Evolutionary conservation across 2,888 invertebrate genomes (phyloP).

Genomic region (Sabellastarte sp.): DNA sequence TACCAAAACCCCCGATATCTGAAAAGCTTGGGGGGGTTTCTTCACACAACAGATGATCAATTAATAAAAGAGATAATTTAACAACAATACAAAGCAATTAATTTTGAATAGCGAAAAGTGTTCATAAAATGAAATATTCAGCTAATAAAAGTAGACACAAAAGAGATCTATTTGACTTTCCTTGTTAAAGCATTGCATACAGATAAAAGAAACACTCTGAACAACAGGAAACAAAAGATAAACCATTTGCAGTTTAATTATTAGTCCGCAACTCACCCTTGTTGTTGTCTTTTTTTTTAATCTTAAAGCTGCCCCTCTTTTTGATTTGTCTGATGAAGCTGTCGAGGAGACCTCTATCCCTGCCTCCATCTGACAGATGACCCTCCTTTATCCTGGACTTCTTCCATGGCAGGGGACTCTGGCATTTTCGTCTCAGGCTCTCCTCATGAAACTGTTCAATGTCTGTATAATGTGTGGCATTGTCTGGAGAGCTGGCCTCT

Average conservation of each 20-base stretch:
- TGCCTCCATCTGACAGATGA: not conserved
- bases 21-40: too few relatives aligned
- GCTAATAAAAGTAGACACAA: too few relatives aligned
- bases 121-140: too few relatives aligned
- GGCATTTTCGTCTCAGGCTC: not conserved
- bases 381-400: not conserved
- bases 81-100: too few relatives aligned
- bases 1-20: too few relatives aligned
- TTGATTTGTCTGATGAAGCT: conserved; percentile 20
- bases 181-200: too few relatives aligned
- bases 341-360: conserved; percentile 18
- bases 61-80: too few relatives aligned
- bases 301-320: conserved; percentile 16
- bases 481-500: not conserved
- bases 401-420: not conserved
- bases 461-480: not conserved
- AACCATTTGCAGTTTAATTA: not conserved
- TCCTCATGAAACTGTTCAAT: conserved; percentile 16
- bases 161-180: too few relatives aligned
- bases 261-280: not conserved
- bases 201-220: not conserved
- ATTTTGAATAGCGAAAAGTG: too few relatives aligned
- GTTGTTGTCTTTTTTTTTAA: conserved; percentile 17
- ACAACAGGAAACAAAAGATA: not conserved
- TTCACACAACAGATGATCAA: too few relatives aligned